phyloP scores from a whole-genome alignment of 2,113 vertebrate species.

The Oreotrochilus melanogaster region DNA sequence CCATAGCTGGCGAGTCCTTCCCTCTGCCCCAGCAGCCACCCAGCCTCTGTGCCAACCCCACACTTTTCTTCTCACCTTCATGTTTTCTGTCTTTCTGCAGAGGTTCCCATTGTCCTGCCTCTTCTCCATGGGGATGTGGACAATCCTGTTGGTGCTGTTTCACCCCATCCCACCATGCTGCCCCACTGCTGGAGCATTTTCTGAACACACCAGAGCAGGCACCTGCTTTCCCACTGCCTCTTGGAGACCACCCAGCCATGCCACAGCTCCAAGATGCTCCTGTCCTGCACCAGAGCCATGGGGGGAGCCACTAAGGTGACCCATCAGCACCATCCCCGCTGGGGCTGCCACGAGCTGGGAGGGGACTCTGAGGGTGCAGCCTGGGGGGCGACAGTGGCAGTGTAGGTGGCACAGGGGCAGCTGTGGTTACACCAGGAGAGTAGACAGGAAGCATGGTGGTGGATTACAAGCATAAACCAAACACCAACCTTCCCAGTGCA shows the following conservation, averaged over 20 bases:
- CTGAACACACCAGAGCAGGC: rapidly evolving
- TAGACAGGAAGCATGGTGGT: too few relatives aligned
- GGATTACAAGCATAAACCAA: rapidly evolving
- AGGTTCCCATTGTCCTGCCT: background rate
- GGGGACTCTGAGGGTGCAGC: background rate
- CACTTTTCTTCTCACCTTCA: background rate
- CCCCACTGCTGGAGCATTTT: background rate
- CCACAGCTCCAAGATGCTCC: rapidly evolving
- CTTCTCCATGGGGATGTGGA: background rate
- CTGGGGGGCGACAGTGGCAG: background rate
- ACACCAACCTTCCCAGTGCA: background rate
- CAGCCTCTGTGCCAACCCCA: rapidly evolving
- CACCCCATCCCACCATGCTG: background rate
- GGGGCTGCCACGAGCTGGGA: background rate
- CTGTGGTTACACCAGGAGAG: rapidly evolving
- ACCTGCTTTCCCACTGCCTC: rapidly evolving
- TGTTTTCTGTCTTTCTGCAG: background rate
- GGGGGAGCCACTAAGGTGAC: rapidly evolving
- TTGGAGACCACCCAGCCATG: rapidly evolving
- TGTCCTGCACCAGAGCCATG: rapidly evolving
- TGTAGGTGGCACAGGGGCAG: background rate
- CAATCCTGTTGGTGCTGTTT: background rate
- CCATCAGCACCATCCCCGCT: rapidly evolving
- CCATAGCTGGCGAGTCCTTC: rapidly evolving
- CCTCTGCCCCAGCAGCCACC: background rate